Evolutionary conservation across 2,888 invertebrate species (phyloP), one percentile per base, ranked within the genome.

Genomic region (Sinohyriopsis cumingii): DNA sequence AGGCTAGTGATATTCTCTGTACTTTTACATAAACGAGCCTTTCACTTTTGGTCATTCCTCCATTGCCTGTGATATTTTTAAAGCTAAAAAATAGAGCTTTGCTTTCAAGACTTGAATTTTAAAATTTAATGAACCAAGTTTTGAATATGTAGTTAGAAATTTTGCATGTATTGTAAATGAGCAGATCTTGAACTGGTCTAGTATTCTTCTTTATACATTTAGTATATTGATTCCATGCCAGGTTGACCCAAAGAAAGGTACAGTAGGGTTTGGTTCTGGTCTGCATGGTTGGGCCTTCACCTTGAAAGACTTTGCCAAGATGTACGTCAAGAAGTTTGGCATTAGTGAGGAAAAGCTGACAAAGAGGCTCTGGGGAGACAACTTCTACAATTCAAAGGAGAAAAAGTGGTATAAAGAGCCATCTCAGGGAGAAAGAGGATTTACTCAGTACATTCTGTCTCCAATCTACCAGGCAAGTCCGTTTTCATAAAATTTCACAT

Each of bases 261-360:
- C 98, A 76, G 99, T 99, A 77, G 99, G 99, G 89, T 99, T 99
- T 91, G 99, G 99, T 76, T 98, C 99, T 45, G 99, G 99, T 87
- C 95, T 99, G 77, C 99, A 99, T 91, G 99, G 99, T 79, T 99
- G 99, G 99, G 99, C 99, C 65, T 99, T 99, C 92, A 99, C 99
- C 78, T 93, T 99, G 82, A 99, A 99, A 92, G 99, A 99, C 92
- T 99, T 99, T 92, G 93, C 99, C 63, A 98, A 99, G 92, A 97
- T 99, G 95, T 99, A 99, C 90, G 95, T 98, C 55, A 96, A 96
- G 90, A 99, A 99, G 92, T 99, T 99, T 93, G 97, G 98, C 92
- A 83, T 86, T 96, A 84, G 84, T 22, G 86, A 98, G 91, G 94
- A 95, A 65, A 99, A 99, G 91, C 94, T 99, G 87, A 99, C 99